A percentile compares a stretch with the other conserved stretches of the same genome.
Evolutionary conservation across 1,140 invertebrate genomes (phyloP).

Genomic region (Heliothis subflexa): DNA sequence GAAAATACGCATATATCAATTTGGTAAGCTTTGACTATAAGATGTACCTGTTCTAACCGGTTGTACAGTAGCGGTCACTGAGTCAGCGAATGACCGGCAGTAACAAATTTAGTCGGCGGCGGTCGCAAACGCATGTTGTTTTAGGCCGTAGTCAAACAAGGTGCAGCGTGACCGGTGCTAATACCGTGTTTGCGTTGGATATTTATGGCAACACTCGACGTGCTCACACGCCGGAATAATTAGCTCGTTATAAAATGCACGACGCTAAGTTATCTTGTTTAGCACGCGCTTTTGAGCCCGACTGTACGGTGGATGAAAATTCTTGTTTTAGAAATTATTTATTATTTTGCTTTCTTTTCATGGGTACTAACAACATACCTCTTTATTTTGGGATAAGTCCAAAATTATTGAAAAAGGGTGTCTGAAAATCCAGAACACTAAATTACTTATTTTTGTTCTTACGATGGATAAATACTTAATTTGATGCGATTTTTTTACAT

Average conservation of each 20-base stretch:
- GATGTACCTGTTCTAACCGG: conserved; percentile 45
- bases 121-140: conserved; percentile 84
- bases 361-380: too few relatives aligned
- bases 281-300: conserved; percentile 49
- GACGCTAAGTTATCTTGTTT: conserved; percentile 61
- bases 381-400: too few relatives aligned
- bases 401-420: too few relatives aligned
- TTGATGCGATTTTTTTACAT: neutral
- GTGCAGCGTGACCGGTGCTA: conserved; percentile 80
- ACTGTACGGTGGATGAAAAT: conserved; percentile 46
- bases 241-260: conserved; percentile 81
- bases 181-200: conserved; percentile 79
- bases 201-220: conserved; percentile 78
- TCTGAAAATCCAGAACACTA: neutral
- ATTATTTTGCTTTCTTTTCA: neutral
- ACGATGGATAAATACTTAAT: too few relatives aligned
- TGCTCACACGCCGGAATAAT: conserved; percentile 80
- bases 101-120: conserved; percentile 80
- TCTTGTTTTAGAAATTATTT: neutral
- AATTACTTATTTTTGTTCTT: neutral
- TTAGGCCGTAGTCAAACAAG: conserved; percentile 82
- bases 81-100: conserved; percentile 81
- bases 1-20: neutral
- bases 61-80: conserved; percentile 63
- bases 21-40: neutral